Conservation (phyloP, 2,797 vertebrate species). For the Delichon dasypus region DNA sequence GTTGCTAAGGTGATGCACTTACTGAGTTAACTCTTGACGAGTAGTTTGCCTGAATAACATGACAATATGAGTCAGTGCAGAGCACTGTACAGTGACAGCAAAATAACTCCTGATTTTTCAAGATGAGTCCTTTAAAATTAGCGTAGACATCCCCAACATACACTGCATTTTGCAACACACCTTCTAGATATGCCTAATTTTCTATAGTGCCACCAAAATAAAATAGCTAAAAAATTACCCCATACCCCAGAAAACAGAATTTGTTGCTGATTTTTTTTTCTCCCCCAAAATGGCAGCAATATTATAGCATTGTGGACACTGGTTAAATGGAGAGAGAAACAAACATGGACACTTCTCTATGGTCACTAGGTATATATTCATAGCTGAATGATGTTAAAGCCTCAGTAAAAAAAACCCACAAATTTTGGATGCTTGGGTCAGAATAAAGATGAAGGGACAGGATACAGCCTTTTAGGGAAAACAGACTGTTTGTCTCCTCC, state of each 20-base stretch:
- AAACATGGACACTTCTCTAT: background rate
- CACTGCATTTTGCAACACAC: background rate
- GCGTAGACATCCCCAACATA: background rate
- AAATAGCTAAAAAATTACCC: background rate
- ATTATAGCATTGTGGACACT: background rate
- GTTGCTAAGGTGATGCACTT: slow-evolving; percentile 23
- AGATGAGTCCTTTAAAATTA: background rate
- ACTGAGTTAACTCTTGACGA: background rate
- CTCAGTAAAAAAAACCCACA: background rate
- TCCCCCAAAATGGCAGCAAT: background rate
- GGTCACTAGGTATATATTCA: background rate
- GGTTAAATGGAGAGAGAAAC: background rate
- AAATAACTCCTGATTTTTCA: background rate
- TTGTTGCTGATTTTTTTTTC: background rate
- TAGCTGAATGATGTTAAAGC: background rate
- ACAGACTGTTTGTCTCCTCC: background rate
- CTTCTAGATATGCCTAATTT: background rate
- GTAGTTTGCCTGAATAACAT: background rate
- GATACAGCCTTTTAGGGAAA: background rate
- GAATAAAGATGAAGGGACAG: background rate
- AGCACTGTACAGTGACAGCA: background rate
- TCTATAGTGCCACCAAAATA: background rate
- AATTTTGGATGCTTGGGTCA: background rate
- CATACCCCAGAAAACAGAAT: background rate
- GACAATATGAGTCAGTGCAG: background rate